A percentile compares a stretch with the other conserved stretches of the same genome.
Conservation (phyloP, 2,888 invertebrate species). For the Rhagium mordax region DNA sequence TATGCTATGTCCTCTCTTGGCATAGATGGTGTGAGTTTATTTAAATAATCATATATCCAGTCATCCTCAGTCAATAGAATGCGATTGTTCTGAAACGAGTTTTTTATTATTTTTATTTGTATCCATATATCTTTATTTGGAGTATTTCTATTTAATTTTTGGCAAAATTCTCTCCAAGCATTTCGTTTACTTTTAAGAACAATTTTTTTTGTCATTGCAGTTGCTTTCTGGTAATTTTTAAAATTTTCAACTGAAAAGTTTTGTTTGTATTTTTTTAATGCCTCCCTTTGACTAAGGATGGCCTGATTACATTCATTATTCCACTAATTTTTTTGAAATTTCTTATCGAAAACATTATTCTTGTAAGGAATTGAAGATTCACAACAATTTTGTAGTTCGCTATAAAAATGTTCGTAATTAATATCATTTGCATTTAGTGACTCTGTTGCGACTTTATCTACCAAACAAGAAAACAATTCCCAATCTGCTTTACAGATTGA, state of each 20-base stretch:
- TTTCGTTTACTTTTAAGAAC: slow-evolving; percentile 8
- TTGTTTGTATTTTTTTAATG: slow-evolving; percentile 9
- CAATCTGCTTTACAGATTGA: too few species aligned
- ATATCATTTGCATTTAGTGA: neutral
- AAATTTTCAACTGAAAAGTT: slow-evolving; percentile 12
- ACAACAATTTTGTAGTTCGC: too few species aligned
- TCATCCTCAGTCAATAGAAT: too few species aligned
- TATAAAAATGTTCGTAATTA: neutral
- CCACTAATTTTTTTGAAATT: slow-evolving; percentile 12
- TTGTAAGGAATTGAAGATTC: slow-evolving; percentile 1
- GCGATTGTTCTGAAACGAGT: neutral
- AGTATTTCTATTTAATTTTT: slow-evolving; percentile 13
- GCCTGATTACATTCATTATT: neutral
- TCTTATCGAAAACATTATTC: neutral
- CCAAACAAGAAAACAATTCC: neutral
- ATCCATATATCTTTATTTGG: neutral
- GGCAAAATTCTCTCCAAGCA: slow-evolving; percentile 2
- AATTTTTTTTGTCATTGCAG: slow-evolving; percentile 1
- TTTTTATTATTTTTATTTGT: slow-evolving; percentile 9
- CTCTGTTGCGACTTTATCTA: neutral
- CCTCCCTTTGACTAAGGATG: neutral
- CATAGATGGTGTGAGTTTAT: too few species aligned
- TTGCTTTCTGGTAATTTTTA: neutral
- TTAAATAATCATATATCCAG: too few species aligned
- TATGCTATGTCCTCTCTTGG: too few species aligned